Conservation (phyloP, 2,113 vertebrate genomes). For the Pteruthius melanotis region DNA sequence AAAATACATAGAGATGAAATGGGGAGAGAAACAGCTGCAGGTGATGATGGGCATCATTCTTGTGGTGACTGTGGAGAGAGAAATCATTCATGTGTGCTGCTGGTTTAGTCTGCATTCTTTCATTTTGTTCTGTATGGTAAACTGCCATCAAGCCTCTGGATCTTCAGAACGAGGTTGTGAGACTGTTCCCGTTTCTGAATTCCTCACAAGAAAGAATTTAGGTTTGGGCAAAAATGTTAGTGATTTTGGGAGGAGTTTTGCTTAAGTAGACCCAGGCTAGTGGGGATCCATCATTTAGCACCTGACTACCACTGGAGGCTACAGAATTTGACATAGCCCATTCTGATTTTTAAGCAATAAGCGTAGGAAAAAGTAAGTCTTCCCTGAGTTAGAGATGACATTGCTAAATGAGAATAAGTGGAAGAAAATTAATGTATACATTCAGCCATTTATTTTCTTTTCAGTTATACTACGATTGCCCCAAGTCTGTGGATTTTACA, state of each 20-base stretch:
- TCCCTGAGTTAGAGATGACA: background rate
- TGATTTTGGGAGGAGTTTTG: background rate
- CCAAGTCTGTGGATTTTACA: slow-evolving; percentile 2
- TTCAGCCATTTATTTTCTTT: background rate
- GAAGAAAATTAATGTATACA: background rate
- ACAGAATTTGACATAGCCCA: background rate
- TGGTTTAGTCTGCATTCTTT: background rate
- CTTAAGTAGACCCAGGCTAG: background rate
- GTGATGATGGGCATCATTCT: background rate
- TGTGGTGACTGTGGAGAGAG: background rate
- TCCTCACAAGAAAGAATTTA: background rate
- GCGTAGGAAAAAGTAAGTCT: background rate
- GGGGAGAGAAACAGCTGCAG: background rate
- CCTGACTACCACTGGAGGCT: background rate
- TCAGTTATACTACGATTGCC: background rate
- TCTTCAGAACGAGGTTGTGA: background rate
- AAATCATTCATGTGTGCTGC: background rate
- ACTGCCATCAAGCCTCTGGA: background rate
- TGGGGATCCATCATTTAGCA: background rate
- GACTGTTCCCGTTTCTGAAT: background rate
- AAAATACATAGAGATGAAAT: background rate
- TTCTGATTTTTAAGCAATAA: background rate
- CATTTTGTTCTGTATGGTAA: background rate
- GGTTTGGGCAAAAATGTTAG: background rate
- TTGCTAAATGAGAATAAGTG: background rate